Conservation (phyloP, 92 coral and sea anemone species). For the Micromussa lordhowensis region DNA sequence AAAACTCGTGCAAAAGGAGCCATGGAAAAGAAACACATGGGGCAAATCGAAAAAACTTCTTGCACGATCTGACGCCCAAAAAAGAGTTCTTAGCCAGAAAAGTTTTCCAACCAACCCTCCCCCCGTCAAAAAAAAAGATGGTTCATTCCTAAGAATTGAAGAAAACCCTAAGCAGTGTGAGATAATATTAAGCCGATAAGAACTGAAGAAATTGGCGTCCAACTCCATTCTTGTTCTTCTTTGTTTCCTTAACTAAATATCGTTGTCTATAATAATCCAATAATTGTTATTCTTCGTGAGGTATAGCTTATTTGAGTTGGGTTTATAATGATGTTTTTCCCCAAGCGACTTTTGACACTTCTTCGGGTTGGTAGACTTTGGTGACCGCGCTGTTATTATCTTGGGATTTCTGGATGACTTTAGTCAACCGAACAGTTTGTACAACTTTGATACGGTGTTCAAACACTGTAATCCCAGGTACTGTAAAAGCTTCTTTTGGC, state of each 20-base stretch:
- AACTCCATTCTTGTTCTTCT: not conserved
- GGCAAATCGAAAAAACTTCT: too few relatives aligned
- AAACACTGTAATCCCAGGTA: not conserved
- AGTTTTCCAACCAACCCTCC: too few relatives aligned
- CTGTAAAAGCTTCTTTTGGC: not conserved
- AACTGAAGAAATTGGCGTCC: not conserved
- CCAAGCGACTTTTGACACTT: slow-evolving; percentile 6
- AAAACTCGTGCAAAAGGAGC: too few relatives aligned
- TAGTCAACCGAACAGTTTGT: not conserved
- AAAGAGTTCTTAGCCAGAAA: too few relatives aligned
- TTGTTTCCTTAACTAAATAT: not conserved
- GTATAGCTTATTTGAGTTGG: not conserved
- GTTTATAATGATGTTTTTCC: not conserved
- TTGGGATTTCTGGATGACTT: not conserved
- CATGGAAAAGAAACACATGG: too few relatives aligned
- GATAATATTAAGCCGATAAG: not conserved
- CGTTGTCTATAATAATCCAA: not conserved
- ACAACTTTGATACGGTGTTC: slow-evolving; percentile 13
- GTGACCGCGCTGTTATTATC: not conserved
- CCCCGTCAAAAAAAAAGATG: too few relatives aligned
- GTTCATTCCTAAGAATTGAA: too few relatives aligned
- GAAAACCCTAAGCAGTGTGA: too few relatives aligned
- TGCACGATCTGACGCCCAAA: too few relatives aligned
- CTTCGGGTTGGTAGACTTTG: not conserved
- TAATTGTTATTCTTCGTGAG: not conserved